These are phyloP conservation scores for Zonitis immaculata DNA, from an alignment of 2,888 invertebrate genomes.

Conservation along the genomic window DNA sequence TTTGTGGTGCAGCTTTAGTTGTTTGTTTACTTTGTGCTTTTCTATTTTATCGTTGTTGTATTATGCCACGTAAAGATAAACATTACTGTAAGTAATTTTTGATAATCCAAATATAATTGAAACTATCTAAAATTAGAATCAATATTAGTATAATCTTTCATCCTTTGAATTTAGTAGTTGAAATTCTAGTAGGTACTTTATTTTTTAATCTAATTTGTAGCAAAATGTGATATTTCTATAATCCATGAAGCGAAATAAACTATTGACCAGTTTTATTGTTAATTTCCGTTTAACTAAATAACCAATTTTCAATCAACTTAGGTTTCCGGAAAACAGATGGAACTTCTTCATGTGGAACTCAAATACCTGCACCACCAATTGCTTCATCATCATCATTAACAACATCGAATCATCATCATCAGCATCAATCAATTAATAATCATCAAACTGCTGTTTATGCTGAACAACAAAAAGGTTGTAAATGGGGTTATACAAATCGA, in stretches of 20 bases:
- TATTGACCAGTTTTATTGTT: background rate
- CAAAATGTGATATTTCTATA: too few species aligned
- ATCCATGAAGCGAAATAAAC: constrained; percentile 1
- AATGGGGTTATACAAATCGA: constrained; percentile 51
- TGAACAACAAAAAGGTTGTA: constrained; percentile 48
- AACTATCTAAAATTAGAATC: too few species aligned
- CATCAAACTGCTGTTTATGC: constrained; percentile 50
- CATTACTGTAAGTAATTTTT: constrained; percentile 55
- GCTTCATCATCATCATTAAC: constrained; percentile 37
- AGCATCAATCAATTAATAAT: too few species aligned
- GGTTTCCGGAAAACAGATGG: constrained; percentile 45
- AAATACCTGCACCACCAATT: constrained; percentile 34
- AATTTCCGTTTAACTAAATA: constrained; percentile 3
- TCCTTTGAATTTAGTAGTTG: background rate
- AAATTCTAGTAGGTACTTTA: too few species aligned
- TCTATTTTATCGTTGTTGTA: constrained; percentile 64
- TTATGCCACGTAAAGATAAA: constrained; percentile 65
- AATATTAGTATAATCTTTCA: too few species aligned
- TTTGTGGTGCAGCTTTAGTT: constrained; percentile 58
- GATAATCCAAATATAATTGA: background rate
- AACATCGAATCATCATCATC: background rate
- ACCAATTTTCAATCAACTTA: constrained; percentile 13
- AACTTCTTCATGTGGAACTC: constrained; percentile 35
- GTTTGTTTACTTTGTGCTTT: constrained; percentile 61
- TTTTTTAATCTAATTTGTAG: too few species aligned